Evolutionary conservation across 2,888 invertebrate genomes (phyloP).

Genomic region (Elmis aenea): DNA sequence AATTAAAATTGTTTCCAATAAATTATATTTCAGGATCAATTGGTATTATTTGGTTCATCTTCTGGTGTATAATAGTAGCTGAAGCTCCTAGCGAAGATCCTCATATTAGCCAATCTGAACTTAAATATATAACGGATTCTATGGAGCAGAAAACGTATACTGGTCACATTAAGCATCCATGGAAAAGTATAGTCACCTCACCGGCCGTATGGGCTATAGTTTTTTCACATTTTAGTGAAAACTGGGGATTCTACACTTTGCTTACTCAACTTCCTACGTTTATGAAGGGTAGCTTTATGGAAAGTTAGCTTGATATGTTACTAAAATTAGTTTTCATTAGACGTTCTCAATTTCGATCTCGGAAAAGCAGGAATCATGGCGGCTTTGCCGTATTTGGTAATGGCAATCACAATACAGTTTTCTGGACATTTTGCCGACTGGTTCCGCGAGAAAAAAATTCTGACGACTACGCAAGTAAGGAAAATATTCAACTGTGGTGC

Average conservation of each 20-base stretch:
- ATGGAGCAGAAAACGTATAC: slow-evolving; percentile 51
- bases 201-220: slow-evolving; percentile 79
- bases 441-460: slow-evolving; percentile 57
- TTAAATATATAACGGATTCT: slow-evolving; percentile 64
- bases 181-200: slow-evolving; percentile 70
- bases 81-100: slow-evolving; percentile 73
- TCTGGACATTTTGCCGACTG: slow-evolving; percentile 83
- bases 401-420: slow-evolving; percentile 75
- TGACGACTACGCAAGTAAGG: slow-evolving; percentile 70
- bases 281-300: slow-evolving; percentile 60
- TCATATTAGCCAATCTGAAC: slow-evolving; percentile 65
- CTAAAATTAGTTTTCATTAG: slow-evolving; percentile 47
- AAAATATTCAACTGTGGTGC: slow-evolving; percentile 67
- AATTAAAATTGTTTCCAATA: not conserved
- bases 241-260: slow-evolving; percentile 86
- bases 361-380: slow-evolving; percentile 78
- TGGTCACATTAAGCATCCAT: slow-evolving; percentile 61
- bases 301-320: not conserved
- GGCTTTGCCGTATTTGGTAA: slow-evolving; percentile 82
- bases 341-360: slow-evolving; percentile 66
- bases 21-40: slow-evolving; percentile 50
- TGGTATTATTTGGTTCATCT: slow-evolving; percentile 66
- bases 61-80: slow-evolving; percentile 66
- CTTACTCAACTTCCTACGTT: slow-evolving; percentile 79
- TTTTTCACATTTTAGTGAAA: slow-evolving; percentile 79